Conservation (phyloP, 1,140 invertebrate genomes). For the Aphis craccivora region DNA sequence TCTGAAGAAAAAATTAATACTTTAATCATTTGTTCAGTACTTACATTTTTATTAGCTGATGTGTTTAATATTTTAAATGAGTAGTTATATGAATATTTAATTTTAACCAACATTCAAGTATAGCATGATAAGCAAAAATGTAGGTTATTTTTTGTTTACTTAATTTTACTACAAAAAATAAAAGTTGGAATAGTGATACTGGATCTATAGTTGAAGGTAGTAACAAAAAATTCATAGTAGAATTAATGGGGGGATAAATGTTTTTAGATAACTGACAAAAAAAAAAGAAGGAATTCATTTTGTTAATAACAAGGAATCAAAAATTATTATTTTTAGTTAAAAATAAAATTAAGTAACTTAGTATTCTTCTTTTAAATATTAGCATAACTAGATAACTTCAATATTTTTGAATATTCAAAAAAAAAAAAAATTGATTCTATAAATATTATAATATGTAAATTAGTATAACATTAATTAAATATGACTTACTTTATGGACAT, state of each 20-base stretch:
- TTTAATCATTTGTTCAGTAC: not conserved
- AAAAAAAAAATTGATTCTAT: too few species aligned
- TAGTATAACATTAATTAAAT: not conserved
- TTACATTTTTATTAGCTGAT: not conserved
- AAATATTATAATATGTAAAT: not conserved
- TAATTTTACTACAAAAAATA: not conserved
- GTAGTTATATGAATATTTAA: not conserved
- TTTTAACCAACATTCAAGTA: not conserved
- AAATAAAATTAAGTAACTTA: not conserved
- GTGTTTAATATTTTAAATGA: not conserved
- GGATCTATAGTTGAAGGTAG: not conserved
- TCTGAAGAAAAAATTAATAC: constrained; percentile 66
- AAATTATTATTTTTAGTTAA: not conserved
- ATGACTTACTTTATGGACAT: constrained; percentile 90
- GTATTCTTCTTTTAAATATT: not conserved
- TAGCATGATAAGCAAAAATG: not conserved
- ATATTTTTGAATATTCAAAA: too few species aligned
- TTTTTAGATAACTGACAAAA: not conserved
- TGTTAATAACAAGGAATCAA: not conserved
- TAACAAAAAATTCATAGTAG: not conserved
- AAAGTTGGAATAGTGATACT: not conserved
- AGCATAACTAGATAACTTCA: too few species aligned
- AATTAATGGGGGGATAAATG: not conserved
- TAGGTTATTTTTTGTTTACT: not conserved
- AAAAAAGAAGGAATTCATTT: not conserved